These are phyloP conservation scores for Mactra quadrangularis DNA, from an alignment of 1,140 invertebrate species.

Conservation along the genomic window DNA sequence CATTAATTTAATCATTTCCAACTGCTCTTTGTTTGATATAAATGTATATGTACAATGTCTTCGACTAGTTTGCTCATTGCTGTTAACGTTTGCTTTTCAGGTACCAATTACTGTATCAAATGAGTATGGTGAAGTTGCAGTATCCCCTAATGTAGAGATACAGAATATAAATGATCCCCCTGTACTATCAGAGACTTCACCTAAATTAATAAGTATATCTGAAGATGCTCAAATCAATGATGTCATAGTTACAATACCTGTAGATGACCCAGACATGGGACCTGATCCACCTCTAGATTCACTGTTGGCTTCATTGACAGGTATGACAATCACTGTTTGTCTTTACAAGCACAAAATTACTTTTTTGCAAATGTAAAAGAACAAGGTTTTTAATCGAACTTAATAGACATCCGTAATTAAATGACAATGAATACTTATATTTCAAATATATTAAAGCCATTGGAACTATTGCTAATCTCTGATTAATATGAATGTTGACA, in stretches of 20 bases:
- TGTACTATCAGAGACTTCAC: not conserved
- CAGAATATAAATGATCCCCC: conserved; percentile 42
- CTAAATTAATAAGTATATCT: not conserved
- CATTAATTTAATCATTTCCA: no score
- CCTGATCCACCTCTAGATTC: not conserved
- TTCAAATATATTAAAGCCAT: no score
- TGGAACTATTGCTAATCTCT: no score
- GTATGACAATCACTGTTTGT: not conserved
- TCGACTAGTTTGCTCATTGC: no score
- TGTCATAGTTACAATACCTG: not conserved
- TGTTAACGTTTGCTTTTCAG: conserved; percentile 15
- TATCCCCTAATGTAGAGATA: not conserved
- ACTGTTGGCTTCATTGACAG: conserved; percentile 4
- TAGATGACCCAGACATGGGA: conserved; percentile 18
- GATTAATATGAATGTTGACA: no score
- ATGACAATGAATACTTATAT: no score
- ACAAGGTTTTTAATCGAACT: not conserved
- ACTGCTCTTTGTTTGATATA: no score
- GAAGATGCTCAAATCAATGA: not conserved
- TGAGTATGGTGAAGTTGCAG: not conserved
- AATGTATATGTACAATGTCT: no score
- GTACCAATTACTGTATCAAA: conserved; percentile 19
- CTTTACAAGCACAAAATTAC: not conserved
- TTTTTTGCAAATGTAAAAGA: not conserved
- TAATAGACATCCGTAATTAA: not conserved